These are phyloP conservation scores for Plagodis dolabraria DNA, from an alignment of 2,888 invertebrate species.

Conservation along the genomic window DNA sequence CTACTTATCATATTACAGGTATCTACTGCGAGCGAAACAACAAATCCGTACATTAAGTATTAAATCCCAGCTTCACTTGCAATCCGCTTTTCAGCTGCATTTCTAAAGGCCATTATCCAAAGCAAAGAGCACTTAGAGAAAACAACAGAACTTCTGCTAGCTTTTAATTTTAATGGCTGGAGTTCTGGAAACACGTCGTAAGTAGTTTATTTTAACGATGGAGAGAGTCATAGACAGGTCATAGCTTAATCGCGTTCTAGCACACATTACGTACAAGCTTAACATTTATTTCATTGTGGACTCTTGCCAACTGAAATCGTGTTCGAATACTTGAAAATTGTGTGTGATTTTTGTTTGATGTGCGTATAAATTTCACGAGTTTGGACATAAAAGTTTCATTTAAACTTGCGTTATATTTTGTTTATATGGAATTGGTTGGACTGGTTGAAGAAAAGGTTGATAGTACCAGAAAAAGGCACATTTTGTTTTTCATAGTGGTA, in stretches of 20 bases:
- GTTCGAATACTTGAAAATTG: too few species aligned
- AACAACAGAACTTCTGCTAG: constrained; percentile 18
- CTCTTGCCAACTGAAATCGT: too few species aligned
- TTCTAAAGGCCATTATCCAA: constrained; percentile 18
- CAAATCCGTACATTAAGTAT: background rate
- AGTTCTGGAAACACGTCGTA: constrained; percentile 6
- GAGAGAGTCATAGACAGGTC: background rate
- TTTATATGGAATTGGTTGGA: too few species aligned
- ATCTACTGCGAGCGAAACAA: background rate
- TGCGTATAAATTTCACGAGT: too few species aligned
- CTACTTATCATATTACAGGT: too few species aligned
- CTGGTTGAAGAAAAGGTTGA: too few species aligned
- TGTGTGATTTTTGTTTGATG: too few species aligned
- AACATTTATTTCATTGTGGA: too few species aligned
- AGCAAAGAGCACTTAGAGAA: constrained; percentile 30
- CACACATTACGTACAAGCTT: background rate
- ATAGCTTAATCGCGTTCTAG: background rate
- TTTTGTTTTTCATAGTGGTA: too few species aligned
- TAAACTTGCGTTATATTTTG: too few species aligned
- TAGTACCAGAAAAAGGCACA: too few species aligned
- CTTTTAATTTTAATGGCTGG: constrained; percentile 29
- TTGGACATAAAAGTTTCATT: too few species aligned
- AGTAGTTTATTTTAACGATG: background rate
- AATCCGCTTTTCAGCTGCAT: constrained; percentile 14
- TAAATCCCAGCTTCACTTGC: constrained; percentile 1